A percentile compares a stretch with the other conserved stretches of the same genome.
phyloP scores from a whole-genome alignment of 2,888 invertebrate species.

The Caenorhabditis imperialis region DNA sequence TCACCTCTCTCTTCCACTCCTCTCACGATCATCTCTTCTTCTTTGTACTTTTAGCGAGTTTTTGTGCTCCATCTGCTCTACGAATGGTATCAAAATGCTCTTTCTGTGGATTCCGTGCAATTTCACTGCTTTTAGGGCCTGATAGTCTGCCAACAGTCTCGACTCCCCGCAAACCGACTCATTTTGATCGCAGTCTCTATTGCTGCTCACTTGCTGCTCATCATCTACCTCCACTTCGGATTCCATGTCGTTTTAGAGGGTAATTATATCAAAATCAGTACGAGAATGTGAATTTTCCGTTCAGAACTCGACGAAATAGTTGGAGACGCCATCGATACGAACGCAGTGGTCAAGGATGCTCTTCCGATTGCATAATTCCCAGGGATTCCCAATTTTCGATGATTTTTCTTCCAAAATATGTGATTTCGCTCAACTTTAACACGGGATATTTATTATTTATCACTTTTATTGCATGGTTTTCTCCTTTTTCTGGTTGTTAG shows the following conservation, averaged over 20 bases:
- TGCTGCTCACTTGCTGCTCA: slow-evolving; percentile 79
- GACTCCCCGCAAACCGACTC: slow-evolving; percentile 52
- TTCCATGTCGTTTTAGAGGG: slow-evolving; percentile 80
- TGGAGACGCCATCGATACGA: slow-evolving; percentile 50
- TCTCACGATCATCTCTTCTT: slow-evolving; percentile 80
- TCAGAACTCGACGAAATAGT: slow-evolving; percentile 59
- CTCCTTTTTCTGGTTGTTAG: neutral
- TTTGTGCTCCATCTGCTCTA: slow-evolving; percentile 79
- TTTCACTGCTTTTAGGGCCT: slow-evolving; percentile 48
- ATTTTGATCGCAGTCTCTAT: slow-evolving; percentile 69
- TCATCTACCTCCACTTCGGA: slow-evolving; percentile 81
- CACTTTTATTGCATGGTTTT: neutral
- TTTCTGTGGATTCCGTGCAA: neutral
- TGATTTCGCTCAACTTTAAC: slow-evolving; percentile 9
- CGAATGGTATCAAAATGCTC: slow-evolving; percentile 78
- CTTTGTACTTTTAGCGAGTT: slow-evolving; percentile 79
- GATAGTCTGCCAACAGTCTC: slow-evolving; percentile 54
- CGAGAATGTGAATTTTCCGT: slow-evolving; percentile 2
- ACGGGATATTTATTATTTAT: slow-evolving; percentile 7
- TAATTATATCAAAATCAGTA: slow-evolving; percentile 30
- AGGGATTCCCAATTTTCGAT: neutral
- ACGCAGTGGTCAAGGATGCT: slow-evolving; percentile 9
- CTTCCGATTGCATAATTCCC: slow-evolving; percentile 21
- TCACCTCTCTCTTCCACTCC: slow-evolving; percentile 80
- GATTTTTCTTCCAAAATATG: neutral